Evolutionary conservation across 1,140 invertebrate species (phyloP).

Genomic region (Probaryconus sp.): DNA sequence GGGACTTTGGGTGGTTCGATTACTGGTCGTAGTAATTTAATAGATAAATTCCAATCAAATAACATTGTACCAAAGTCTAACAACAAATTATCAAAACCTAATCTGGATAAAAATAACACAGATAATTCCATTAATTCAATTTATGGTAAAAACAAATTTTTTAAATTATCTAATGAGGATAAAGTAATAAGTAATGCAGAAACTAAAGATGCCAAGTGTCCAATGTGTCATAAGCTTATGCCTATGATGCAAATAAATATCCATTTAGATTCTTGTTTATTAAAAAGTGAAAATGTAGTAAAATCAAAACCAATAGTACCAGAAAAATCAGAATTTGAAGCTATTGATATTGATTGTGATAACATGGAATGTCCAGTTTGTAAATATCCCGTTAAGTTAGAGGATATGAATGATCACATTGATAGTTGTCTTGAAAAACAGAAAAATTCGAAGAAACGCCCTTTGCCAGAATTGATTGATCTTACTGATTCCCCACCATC

Average conservation of each 20-base stretch:
- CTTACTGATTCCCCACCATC: slow-evolving; percentile 56
- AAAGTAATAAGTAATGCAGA: background rate
- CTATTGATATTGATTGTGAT: slow-evolving; percentile 25
- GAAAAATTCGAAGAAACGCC: slow-evolving; percentile 1
- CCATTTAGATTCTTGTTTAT: slow-evolving; percentile 75
- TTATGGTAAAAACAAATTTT: slow-evolving; percentile 34
- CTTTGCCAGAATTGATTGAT: slow-evolving; percentile 28
- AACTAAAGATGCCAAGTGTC: slow-evolving; percentile 69
- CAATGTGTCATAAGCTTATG: slow-evolving; percentile 71
- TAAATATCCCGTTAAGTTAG: slow-evolving; percentile 66
- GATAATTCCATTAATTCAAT: slow-evolving; percentile 8
- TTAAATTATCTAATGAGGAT: slow-evolving; percentile 29
- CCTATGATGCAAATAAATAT: slow-evolving; percentile 66
- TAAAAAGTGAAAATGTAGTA: slow-evolving; percentile 36
- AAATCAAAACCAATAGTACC: slow-evolving; percentile 6
- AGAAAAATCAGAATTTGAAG: background rate
- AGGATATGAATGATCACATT: slow-evolving; percentile 79
- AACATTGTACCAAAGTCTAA: background rate
- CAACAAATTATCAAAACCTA: too few relatives aligned
- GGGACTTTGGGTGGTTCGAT: slow-evolving; percentile 67
- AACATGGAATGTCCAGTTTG: slow-evolving; percentile 80
- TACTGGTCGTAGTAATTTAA: slow-evolving; percentile 61
- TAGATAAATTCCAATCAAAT: slow-evolving; percentile 55
- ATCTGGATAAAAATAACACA: too few relatives aligned
- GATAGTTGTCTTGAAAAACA: slow-evolving; percentile 67